These are phyloP conservation scores for Lutraria lutraria DNA, from an alignment of 2,888 invertebrate species.

Conservation along the genomic window DNA sequence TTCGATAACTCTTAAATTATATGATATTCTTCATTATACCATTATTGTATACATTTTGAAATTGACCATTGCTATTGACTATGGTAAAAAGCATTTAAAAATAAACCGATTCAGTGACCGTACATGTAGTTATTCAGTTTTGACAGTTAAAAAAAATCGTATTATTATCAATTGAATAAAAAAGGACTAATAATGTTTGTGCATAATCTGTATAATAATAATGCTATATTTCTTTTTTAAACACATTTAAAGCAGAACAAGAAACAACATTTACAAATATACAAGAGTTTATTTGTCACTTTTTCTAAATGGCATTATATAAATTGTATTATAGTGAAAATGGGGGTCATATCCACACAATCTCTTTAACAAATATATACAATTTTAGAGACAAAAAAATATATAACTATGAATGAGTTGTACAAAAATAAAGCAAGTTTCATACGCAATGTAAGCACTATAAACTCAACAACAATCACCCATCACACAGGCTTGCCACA, in stretches of 20 bases:
- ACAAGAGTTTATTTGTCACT: slow-evolving; percentile 47
- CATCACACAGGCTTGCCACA: background rate
- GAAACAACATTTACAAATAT: slow-evolving; percentile 42
- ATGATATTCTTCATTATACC: no score
- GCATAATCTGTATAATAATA: background rate
- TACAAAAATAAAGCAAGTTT: slow-evolving; percentile 46
- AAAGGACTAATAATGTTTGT: background rate
- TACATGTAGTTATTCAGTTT: no score
- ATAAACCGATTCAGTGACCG: no score
- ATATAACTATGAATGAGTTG: slow-evolving; percentile 19
- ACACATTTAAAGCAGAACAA: background rate
- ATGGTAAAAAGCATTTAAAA: no score
- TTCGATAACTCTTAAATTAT: no score
- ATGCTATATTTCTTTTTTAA: background rate
- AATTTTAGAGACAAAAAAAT: slow-evolving; percentile 42
- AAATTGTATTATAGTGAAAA: slow-evolving; percentile 35
- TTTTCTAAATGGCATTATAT: slow-evolving; percentile 51
- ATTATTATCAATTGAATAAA: no score
- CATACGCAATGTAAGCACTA: slow-evolving; percentile 37
- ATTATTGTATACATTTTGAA: no score
- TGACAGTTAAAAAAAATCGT: no score
- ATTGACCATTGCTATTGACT: no score
- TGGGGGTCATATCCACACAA: slow-evolving; percentile 8
- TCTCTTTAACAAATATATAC: slow-evolving; percentile 52
- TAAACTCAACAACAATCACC: background rate